Evolutionary conservation across 2,888 invertebrate species (phyloP), one percentile per base, ranked within the genome.

Genomic region (Macrophya alboannulata): DNA sequence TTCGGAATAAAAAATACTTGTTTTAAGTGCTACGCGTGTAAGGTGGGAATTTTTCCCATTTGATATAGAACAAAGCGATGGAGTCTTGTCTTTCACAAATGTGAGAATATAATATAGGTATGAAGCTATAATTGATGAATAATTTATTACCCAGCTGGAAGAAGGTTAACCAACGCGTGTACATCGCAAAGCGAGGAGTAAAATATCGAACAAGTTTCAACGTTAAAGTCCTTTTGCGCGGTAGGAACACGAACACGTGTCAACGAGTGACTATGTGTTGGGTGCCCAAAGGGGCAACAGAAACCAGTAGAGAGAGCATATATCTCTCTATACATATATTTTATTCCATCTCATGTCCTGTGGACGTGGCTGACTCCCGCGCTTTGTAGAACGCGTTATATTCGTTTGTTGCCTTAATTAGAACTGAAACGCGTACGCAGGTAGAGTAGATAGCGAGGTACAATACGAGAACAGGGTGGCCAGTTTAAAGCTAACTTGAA

Each of bases 321-420:
- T 68, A 15, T 68, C 37, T 31, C 37, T 68, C n/a, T n/a, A n/a
- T n/a, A n/a, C n/a, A 37, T 68, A 65, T 65, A 37, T 43, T 25
- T 21, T 21, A 74, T 45, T 10, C n/a, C 74, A 45, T 17, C 74
- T 74, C 74, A 74, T 74, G 45, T 74, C 21, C 25, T n/a, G 17
- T 4, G 17, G 31, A 40, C 71, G n/a, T 15, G 40, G 68, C 15
- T 68, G 68, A 68, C 31, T 25, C 37, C 17, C 68, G 37, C 37
- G 77, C 51, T 37, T 55, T 77, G 51, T 77, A 55, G 25, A 31
- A 31, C 48, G 31, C 48, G 12, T 31, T 31, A 55, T 72, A 72
- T 77, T 55, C 77, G 77, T 77, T 51, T 51, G 76, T 76, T 55
- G 37, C 77, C 55, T 51, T 77, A 55, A 77, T 77, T 77, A 77